Evolutionary conservation across 2,888 invertebrate species (phyloP), one percentile per base, ranked within the genome.

Genomic region (Dynastes hyllus): DNA sequence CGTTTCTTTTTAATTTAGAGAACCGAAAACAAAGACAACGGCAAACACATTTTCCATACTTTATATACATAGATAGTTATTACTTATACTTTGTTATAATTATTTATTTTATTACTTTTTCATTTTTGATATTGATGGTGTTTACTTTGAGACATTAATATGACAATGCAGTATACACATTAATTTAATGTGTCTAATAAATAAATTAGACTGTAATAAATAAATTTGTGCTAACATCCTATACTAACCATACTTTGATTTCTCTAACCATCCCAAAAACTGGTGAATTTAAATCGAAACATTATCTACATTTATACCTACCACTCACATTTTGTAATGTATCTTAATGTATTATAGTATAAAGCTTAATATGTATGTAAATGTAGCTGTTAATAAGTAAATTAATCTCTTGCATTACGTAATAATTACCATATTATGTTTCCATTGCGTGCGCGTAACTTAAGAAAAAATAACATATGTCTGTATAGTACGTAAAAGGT

Each of bases 221-320:
- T 76, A 63, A 79, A 79, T 65, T 79, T 76, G 76, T 79, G 79
- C 79, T 76, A 75, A 53, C 22, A 27, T 70, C 53, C 76, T 79
- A 79, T 70, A 58, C 79, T 79, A 79, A 79, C 66, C 71, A 40
- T 78, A 78, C 63, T 37, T 77, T 55, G 53, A 65, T 77, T 75
- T 58, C 61, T 67, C 69, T 77, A 77, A 69, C 67, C 77, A 55
- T 69, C 69, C 77, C 58, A 55, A 55, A 77, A 65, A 77, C 55
- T 69, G 67, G 69, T 77, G 55, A 67, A 69, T 77, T 63, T 40
- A 78, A 78, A 78, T 53, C 37, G 66, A 67, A 67, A 65, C 58
- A 51, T 63, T 67, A 76, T 76, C 69, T 76, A 76, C 51, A 53
- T 69, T 22, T 76, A 70, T 65, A 51, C 70, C 79, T 76, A 76